These are phyloP conservation scores for Platypus cylindrus DNA, from an alignment of 2,888 invertebrate species.

Conservation along the genomic window DNA sequence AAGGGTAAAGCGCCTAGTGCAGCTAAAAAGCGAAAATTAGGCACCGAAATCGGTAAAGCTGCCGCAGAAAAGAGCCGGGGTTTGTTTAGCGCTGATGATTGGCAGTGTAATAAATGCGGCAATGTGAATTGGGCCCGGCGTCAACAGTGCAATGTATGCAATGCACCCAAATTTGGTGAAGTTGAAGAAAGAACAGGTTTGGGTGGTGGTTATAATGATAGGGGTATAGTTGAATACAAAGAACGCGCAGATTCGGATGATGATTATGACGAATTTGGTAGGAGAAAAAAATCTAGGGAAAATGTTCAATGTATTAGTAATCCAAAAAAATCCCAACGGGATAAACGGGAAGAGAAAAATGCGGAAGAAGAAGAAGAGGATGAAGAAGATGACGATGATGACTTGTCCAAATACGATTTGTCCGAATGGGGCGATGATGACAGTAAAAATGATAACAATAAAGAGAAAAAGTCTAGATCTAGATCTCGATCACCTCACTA, in stretches of 20 bases:
- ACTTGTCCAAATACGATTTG: conserved; percentile 44
- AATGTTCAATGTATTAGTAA: conserved; percentile 1
- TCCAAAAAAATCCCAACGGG: conserved; percentile 7
- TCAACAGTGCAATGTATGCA: conserved; percentile 95
- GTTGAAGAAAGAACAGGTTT: conserved; percentile 70
- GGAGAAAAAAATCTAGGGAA: conserved; percentile 27
- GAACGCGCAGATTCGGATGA: conserved; percentile 69
- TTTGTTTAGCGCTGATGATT: conserved; percentile 94
- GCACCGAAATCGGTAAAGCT: conserved; percentile 94
- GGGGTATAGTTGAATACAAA: conserved; percentile 92
- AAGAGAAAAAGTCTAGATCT: conserved; percentile 22
- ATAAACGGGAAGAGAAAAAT: conserved; percentile 22
- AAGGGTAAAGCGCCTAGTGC: conserved; percentile 36
- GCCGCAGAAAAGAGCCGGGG: conserved; percentile 97
- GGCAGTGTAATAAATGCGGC: conserved; percentile 99
- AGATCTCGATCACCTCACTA: conserved; percentile 15
- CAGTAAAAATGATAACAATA: conserved; percentile 17
- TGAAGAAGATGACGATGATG: conserved; percentile 42
- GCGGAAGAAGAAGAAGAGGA: conserved; percentile 40
- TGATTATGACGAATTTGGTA: conserved; percentile 76
- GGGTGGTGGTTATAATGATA: conserved; percentile 89
- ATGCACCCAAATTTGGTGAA: conserved; percentile 94
- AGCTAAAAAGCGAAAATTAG: conserved; percentile 64
- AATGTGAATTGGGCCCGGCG: conserved; percentile 98
- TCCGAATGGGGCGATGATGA: conserved; percentile 42